A percentile compares a stretch with the other conserved stretches of the same genome.
phyloP scores from a whole-genome alignment of 2,113 vertebrate species.

The Haplochromis burtoni region DNA sequence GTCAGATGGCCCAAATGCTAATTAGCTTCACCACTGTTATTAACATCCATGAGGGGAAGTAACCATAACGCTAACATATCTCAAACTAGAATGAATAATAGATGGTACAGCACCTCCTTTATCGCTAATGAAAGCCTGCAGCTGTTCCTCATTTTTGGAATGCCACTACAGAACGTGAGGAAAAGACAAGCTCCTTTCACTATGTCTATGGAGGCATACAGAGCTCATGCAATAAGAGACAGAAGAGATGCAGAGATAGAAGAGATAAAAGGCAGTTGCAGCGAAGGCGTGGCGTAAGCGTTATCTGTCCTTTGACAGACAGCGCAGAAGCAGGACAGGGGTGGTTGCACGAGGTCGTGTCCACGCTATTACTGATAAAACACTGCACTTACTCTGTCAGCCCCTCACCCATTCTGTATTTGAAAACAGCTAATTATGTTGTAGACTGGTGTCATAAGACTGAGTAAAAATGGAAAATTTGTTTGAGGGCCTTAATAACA shows the following conservation, averaged over 20 bases:
- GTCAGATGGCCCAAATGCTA: not conserved
- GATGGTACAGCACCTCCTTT: conserved; percentile 43
- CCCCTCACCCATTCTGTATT: not conserved
- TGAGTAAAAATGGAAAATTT: not conserved
- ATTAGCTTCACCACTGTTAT: conserved; percentile 31
- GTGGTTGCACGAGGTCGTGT: not conserved
- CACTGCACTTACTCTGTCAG: not conserved
- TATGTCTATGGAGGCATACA: not conserved
- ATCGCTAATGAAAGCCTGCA: conserved; percentile 48
- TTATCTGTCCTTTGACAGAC: conserved; percentile 25
- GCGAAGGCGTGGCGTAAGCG: not conserved
- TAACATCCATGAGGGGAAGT: conserved; percentile 16
- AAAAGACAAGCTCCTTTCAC: not conserved
- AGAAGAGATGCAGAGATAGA: not conserved
- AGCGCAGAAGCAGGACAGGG: not conserved
- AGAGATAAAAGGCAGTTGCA: conserved; percentile 18
- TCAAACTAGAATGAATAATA: conserved; percentile 49
- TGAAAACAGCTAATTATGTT: not conserved
- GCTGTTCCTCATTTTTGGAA: conserved; percentile 28
- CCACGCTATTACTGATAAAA: not conserved
- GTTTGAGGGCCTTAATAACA: not conserved
- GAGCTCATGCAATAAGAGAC: not conserved
- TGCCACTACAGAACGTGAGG: not conserved
- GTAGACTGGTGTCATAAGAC: not conserved
- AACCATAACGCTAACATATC: not conserved